Conservation (phyloP, 2,888 invertebrate species). For the Unio delphinus region DNA sequence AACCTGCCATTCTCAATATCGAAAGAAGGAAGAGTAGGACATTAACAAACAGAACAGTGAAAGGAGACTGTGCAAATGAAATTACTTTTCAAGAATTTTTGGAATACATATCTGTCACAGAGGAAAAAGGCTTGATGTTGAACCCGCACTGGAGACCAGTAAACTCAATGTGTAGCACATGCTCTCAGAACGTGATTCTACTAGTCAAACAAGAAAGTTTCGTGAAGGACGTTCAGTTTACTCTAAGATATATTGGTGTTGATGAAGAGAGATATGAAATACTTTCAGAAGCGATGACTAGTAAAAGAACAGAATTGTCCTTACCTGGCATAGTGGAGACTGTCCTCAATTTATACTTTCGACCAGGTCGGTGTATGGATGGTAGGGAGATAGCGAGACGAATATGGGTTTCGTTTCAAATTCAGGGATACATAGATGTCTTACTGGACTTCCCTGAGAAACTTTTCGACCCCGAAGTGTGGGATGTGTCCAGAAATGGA, state of each 20-base stretch:
- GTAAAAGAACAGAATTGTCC: neutral
- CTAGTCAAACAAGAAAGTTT: slow-evolving; percentile 3
- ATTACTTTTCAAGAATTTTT: neutral
- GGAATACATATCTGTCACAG: neutral
- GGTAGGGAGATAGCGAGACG: neutral
- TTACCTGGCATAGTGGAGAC: slow-evolving; percentile 3
- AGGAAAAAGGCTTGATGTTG: neutral
- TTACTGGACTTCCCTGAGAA: neutral
- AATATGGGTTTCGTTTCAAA: slow-evolving; percentile 2
- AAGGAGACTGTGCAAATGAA: neutral
- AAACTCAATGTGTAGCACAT: neutral
- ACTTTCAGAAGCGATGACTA: neutral
- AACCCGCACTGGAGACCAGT: slow-evolving; percentile 4
- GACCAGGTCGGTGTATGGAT: neutral
- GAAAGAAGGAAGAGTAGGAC: neutral
- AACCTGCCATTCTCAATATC: no score
- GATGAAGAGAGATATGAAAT: neutral
- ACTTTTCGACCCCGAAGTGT: no score
- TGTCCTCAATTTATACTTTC: neutral
- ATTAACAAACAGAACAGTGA: neutral
- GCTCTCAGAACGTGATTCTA: neutral
- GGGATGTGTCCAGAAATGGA: neutral
- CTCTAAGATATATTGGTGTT: neutral
- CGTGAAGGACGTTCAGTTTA: neutral
- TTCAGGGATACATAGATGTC: slow-evolving; percentile 2